Evolutionary conservation across 2,888 invertebrate species (phyloP).

Genomic region (Cordilura impudica): DNA sequence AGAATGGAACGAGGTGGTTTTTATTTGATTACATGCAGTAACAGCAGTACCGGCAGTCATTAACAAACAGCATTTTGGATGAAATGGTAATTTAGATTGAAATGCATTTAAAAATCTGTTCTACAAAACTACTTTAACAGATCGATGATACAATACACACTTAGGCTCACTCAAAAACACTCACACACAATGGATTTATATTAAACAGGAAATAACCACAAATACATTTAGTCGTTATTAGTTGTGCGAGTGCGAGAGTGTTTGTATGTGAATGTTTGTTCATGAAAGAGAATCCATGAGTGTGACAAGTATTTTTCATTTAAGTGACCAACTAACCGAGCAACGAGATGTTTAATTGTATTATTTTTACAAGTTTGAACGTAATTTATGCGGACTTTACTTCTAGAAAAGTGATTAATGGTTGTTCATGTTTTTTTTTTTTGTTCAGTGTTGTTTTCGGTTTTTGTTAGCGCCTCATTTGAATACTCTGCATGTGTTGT

Average conservation of each 20-base stretch:
- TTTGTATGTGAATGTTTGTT: background rate
- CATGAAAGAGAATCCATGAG: background rate
- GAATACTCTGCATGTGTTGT: too few species aligned
- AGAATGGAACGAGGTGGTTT: background rate
- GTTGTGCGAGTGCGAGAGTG: background rate
- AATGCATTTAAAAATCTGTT: conserved; percentile 3
- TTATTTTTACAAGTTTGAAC: background rate
- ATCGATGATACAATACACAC: too few species aligned
- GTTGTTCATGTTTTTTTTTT: background rate
- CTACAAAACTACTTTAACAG: background rate
- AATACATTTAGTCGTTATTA: background rate
- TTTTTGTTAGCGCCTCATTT: too few species aligned
- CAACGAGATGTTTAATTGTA: background rate
- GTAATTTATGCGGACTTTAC: background rate
- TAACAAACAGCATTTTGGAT: conserved; percentile 5
- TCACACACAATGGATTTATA: background rate
- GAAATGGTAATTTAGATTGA: conserved; percentile 33
- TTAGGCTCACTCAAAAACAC: background rate
- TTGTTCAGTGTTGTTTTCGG: too few species aligned
- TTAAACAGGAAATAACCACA: conserved; percentile 13
- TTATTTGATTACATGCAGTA: conserved; percentile 42
- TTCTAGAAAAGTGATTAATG: background rate
- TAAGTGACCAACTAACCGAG: background rate
- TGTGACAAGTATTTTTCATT: background rate
- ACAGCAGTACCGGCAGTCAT: background rate